Evolutionary conservation across 2,888 invertebrate species (phyloP).

Genomic region (Falcaria lacertinaria): DNA sequence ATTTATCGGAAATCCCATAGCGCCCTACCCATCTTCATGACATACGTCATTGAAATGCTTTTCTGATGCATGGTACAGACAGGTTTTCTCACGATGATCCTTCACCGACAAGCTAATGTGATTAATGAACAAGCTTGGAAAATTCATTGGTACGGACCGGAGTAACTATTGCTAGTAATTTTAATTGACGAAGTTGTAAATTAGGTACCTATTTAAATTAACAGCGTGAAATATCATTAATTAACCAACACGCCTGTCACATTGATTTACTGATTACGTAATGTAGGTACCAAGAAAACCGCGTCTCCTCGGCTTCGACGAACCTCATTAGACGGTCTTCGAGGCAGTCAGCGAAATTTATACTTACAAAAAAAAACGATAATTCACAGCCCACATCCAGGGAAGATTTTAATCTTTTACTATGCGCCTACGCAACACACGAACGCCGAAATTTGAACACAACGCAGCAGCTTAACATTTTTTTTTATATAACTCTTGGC

Average conservation of each 20-base stretch:
- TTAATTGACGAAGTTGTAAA: conserved; percentile 43
- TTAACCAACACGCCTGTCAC: conserved; percentile 44
- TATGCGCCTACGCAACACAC: conserved; percentile 66
- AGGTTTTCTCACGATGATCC: too few relatives aligned
- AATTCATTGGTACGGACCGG: too few relatives aligned
- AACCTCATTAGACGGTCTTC: conserved; percentile 60
- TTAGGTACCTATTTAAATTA: conserved; percentile 36
- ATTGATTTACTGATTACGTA: conserved; percentile 50
- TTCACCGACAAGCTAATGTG: too few relatives aligned
- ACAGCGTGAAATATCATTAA: conserved; percentile 51
- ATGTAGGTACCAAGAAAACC: conserved; percentile 30
- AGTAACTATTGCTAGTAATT: conserved; percentile 24
- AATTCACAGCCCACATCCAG: conserved; percentile 66
- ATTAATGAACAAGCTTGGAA: too few relatives aligned
- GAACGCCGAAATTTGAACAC: conserved; percentile 59
- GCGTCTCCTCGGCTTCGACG: conserved; percentile 27
- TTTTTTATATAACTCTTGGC: conserved; percentile 35
- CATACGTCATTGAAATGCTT: too few relatives aligned
- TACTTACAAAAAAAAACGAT: conserved; percentile 54
- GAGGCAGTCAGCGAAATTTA: conserved; percentile 53
- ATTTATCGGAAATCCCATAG: too few relatives aligned
- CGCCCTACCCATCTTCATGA: too few relatives aligned
- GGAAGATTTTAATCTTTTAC: conserved; percentile 70
- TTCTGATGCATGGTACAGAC: too few relatives aligned
- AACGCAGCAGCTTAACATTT: conserved; percentile 19